Evolutionary conservation across 1,140 invertebrate genomes (phyloP).

Genomic region (Ylistrum balloti): DNA sequence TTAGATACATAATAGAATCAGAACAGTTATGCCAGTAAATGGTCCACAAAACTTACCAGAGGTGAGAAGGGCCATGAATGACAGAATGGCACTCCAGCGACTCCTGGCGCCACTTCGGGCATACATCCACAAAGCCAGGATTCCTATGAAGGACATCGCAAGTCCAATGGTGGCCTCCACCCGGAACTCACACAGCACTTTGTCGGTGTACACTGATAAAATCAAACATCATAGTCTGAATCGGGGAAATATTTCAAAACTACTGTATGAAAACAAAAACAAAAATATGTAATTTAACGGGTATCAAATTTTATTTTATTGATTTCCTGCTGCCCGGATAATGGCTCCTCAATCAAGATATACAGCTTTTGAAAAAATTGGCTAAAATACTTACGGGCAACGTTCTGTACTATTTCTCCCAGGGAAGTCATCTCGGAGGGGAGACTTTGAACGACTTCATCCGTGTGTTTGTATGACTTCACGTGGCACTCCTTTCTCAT

Average conservation of each 20-base stretch:
- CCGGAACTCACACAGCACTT: constrained; percentile 16
- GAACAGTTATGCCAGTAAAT: too few relatives aligned
- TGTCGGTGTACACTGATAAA: neutral
- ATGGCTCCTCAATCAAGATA: too few relatives aligned
- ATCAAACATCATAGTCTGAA: too few relatives aligned
- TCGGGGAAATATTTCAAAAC: too few relatives aligned
- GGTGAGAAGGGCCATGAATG: neutral
- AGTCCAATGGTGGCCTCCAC: constrained; percentile 10
- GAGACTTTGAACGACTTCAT: neutral
- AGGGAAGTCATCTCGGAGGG: neutral
- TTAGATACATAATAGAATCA: too few relatives aligned
- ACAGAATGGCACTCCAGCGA: neutral
- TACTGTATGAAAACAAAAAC: too few relatives aligned
- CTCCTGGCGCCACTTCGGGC: neutral
- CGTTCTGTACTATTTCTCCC: neutral
- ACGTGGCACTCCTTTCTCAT: neutral
- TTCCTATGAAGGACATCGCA: neutral
- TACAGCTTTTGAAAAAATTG: too few relatives aligned
- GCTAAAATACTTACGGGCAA: neutral
- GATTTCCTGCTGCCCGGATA: too few relatives aligned
- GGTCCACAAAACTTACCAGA: too few relatives aligned
- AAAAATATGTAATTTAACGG: too few relatives aligned
- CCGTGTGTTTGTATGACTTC: neutral
- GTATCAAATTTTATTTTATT: too few relatives aligned
- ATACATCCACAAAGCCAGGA: neutral